These are phyloP conservation scores for Nephotettix cincticeps DNA, from an alignment of 1,140 invertebrate genomes.

Conservation along the genomic window DNA sequence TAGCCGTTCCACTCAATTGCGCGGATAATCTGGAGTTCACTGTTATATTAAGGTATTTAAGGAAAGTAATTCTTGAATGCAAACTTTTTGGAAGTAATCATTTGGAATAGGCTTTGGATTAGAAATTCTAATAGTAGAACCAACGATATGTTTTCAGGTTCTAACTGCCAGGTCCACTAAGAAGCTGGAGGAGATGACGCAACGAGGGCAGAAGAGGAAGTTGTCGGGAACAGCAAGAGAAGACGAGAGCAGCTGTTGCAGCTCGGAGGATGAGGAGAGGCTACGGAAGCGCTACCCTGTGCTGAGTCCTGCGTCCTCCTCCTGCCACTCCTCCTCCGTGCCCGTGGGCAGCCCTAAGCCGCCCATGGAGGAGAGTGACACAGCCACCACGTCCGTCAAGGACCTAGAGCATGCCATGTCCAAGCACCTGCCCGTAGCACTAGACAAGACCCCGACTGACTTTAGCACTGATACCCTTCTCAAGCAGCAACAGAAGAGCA, in stretches of 20 bases:
- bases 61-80: no score
- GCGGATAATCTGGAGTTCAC: no score
- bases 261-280: slow-evolving; percentile 55
- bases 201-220: slow-evolving; percentile 56
- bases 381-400: slow-evolving; percentile 70
- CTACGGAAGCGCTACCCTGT: slow-evolving; percentile 50
- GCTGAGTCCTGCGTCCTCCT: slow-evolving; percentile 62
- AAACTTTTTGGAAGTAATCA: no score
- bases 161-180: slow-evolving; percentile 34
- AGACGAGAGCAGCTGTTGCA: slow-evolving; percentile 53
- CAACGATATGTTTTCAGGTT: slow-evolving; percentile 16
- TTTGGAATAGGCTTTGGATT: not conserved
- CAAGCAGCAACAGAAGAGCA: slow-evolving; percentile 80
- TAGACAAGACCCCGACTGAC: slow-evolving; percentile 68
- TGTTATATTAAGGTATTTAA: no score
- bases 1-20: no score
- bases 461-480: slow-evolving; percentile 83
- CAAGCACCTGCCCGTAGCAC: slow-evolving; percentile 79
- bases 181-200: slow-evolving; percentile 37
- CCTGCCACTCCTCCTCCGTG: slow-evolving; percentile 51
- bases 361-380: slow-evolving; percentile 44
- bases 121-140: no score
- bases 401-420: slow-evolving; percentile 96
- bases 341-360: slow-evolving; percentile 47
- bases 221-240: slow-evolving; percentile 44